phyloP scores from a whole-genome alignment of 2,113 vertebrate species.

The Melospiza melodia region DNA sequence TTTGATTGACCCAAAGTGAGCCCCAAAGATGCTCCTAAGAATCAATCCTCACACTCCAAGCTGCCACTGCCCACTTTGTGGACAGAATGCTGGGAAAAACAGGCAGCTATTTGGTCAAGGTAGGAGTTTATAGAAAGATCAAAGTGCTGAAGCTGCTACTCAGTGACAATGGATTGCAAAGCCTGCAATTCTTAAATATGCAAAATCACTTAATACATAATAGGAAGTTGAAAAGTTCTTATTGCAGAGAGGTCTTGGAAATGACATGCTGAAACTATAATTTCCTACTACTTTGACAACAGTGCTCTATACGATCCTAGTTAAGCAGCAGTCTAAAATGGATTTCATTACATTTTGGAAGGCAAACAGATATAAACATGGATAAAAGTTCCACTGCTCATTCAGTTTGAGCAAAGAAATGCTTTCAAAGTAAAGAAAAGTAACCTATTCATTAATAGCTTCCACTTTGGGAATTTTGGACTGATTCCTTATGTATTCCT shows the following conservation, averaged over 20 bases:
- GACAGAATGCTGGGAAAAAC: neutral
- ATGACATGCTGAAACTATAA: neutral
- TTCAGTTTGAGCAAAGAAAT: neutral
- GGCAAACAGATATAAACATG: neutral
- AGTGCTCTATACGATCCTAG: neutral
- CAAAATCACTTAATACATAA: neutral
- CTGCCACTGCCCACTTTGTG: neutral
- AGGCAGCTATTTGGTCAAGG: neutral
- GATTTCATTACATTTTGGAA: neutral
- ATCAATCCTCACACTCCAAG: neutral
- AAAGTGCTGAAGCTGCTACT: neutral
- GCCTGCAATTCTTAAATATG: neutral
- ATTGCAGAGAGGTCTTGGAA: neutral
- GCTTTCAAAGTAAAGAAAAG: neutral
- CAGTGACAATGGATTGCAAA: neutral
- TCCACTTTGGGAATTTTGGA: neutral
- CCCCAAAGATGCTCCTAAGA: neutral
- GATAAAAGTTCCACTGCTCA: neutral
- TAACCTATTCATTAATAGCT: constrained; percentile 20
- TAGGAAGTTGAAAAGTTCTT: neutral
- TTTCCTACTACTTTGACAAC: neutral
- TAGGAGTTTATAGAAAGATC: neutral
- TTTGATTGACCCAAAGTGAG: neutral
- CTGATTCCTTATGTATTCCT: constrained; percentile 15
- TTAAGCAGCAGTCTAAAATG: neutral